Base-by-base conservation (phyloP, 2,797 vertebrate species). In the Spizella passerina region DNA sequence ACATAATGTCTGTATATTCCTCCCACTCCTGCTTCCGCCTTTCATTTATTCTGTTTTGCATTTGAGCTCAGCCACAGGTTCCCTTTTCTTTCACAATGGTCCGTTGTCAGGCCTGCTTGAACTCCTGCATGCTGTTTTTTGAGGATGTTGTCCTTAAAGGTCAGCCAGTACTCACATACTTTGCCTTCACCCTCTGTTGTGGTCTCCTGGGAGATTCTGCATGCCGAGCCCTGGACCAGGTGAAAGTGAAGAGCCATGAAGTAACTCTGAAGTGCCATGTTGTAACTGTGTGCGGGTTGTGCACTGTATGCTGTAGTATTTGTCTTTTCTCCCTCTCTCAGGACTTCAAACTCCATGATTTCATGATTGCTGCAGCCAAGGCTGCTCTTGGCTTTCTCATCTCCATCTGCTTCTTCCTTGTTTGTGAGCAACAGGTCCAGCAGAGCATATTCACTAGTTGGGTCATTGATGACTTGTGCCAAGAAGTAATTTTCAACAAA, bases 1-100 rank as follows among this genome's bases (percentile, higher is more conserved):
- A 73, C 43, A n/a, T 90, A 66, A 72, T 18, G 27, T 41, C 30
- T 84, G 21, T 66, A 4, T 88, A 56, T 86, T 90, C 89, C 23
- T 92, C 55, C 73, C 50, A 34, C n/a, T 38, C 14, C 21, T 47
- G 36, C 27, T 93, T 85, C 43, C 15, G 29, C 32, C 34, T 86
- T 61, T 36, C n/a, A 21, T 34, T 15, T 61, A 9, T 30, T 69
- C 36, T 56, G 18, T 66, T 86, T 82, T 70, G 47, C 32, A 14
- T 82, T 79, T 82, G 32, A 82, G 39, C 47, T 82, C 43, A 81
- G 43, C n/a, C 14, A 12, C 23, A 46, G n/a, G 16, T 86, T 90
- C 26, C 8, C 14, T 80, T 90, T 80, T 44, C 47, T 75, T 73
- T 78, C 30, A 18, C 3, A 1, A 9, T 34, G 12, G 19, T 77